Evolutionary conservation across 1,140 invertebrate species (phyloP).

Genomic region (Scylla paramamosain): DNA sequence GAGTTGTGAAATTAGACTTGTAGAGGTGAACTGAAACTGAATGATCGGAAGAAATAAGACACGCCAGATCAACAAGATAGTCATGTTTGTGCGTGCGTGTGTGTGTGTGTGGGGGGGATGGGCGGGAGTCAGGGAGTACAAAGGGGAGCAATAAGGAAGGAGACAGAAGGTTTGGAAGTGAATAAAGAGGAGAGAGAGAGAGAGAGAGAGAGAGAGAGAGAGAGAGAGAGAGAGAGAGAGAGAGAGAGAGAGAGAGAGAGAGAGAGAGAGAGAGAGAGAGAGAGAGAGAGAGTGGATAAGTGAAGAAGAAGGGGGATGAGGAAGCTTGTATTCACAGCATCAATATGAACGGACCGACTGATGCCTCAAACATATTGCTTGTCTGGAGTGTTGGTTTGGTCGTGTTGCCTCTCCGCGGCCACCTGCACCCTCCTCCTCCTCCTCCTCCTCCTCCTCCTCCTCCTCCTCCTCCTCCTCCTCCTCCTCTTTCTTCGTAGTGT

Average conservation of each 20-base stretch:
- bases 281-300: background rate
- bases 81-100: background rate
- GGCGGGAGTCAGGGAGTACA: background rate
- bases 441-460: background rate
- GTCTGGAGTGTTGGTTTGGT: too few relatives aligned
- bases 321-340: too few relatives aligned
- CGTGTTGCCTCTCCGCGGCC: too few relatives aligned
- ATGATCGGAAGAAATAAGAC: too few relatives aligned
- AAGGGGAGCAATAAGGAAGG: background rate
- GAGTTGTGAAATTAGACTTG: too few relatives aligned
- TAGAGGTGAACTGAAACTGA: too few relatives aligned
- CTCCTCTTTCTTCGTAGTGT: too few relatives aligned
- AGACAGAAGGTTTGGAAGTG: background rate
- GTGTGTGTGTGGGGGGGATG: conserved; percentile 1
- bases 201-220: background rate
- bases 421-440: too few relatives aligned
- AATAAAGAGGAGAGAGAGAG: background rate
- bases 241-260: background rate
- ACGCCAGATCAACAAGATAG: background rate
- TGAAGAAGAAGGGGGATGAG: background rate
- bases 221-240: background rate
- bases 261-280: background rate
- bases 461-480: too few relatives aligned
- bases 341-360: too few relatives aligned
- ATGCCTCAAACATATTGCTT: too few relatives aligned